Base-by-base conservation (phyloP, 2,113 vertebrate species). In the Edolisoma coerulescens region DNA sequence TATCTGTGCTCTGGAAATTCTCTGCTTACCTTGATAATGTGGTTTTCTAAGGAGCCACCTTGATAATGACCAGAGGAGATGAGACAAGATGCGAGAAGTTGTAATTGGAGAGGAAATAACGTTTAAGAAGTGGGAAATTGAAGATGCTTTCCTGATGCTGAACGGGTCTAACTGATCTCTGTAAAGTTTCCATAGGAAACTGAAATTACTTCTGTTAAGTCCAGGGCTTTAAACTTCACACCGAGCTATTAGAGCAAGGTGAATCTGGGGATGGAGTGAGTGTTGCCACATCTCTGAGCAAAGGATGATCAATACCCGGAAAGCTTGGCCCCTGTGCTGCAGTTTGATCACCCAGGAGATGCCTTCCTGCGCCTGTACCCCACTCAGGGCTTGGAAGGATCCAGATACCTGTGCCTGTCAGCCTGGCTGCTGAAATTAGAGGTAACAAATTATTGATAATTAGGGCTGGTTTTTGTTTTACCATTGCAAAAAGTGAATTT, bases 361-460 rank as follows among this genome's bases (percentile, higher is more conserved):
- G 6, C 37, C 9, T 49, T 37, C 41, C 56, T 37, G 13, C 9
- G 8, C 56, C 63, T 26, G 33, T 42, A 21, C 13, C 24, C 12
- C 7, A 1, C 35, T 33, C 3, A 3, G 59, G 84, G 61, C 83
- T 22, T 2, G 81, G 53, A 2, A 49, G 75, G 33, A 60, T 53
- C 39, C 92, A 45, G 74, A 20, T n/a, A 61, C 4, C 1, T 1
- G 0, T 7, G 4, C 80, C 90, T 73, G 1, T 61, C 82, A 32
- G 15, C 30, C 49, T 16, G 13, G 13, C 64, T 75, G 81, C 95
- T 45, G 61, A 87, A 91, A 95, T 74, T 35, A 33, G 42, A 87
- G 85, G 69, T 73, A 87, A 87, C 95, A 95, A 94, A 95, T 95
- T 87, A 92, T 37, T 94, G 79, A 95, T 84, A 70, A 96, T 95